phyloP scores from a whole-genome alignment of 2,797 vertebrate genomes.

The Chelidonichthys spinosus region DNA sequence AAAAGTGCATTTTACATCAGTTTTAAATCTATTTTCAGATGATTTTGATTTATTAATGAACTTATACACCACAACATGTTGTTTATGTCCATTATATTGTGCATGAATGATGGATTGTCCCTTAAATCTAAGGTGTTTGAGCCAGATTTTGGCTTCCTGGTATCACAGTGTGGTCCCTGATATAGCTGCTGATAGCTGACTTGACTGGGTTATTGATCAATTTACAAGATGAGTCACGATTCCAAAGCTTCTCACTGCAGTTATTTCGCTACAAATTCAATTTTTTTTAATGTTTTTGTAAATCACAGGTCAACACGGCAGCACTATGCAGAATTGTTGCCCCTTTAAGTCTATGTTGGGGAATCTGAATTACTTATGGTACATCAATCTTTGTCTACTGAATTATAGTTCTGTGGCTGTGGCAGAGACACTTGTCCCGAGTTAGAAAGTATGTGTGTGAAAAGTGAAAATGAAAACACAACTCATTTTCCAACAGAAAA shows the following conservation, averaged over 20 bases:
- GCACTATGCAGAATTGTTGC: neutral
- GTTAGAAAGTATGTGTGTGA: constrained; percentile 26
- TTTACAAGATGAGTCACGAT: neutral
- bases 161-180: neutral
- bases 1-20: neutral
- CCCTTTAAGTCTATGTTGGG: neutral
- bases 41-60: neutral
- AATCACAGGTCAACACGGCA: neutral
- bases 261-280: neutral
- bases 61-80: neutral
- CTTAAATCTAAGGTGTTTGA: neutral
- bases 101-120: neutral
- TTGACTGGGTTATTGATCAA: neutral
- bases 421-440: constrained; percentile 10
- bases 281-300: neutral
- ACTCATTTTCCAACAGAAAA: constrained; percentile 63
- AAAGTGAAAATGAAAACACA: constrained; percentile 64
- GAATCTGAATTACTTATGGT: too few relatives aligned
- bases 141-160: neutral
- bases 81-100: neutral
- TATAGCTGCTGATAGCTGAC: neutral
- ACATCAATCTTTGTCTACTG: neutral
- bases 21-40: neutral
- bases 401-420: constrained; percentile 51
- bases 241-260: neutral